phyloP scores from a whole-genome alignment of 2,113 vertebrate genomes.

The Gyps fulvus region DNA sequence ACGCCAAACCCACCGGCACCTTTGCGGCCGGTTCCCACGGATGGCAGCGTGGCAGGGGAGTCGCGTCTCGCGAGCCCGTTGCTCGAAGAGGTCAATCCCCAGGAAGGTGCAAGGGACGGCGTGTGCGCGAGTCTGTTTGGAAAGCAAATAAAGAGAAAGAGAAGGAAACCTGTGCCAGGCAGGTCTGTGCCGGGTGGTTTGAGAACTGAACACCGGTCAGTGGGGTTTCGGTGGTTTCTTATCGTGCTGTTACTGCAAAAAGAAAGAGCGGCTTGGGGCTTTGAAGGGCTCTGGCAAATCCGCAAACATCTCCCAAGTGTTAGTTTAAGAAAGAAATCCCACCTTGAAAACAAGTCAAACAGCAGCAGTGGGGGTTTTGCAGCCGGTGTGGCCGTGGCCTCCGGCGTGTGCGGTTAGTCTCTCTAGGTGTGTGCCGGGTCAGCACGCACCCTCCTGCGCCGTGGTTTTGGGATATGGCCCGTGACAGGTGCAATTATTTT shows the following conservation, averaged over 20 bases:
- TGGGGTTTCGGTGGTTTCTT: background rate
- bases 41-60: fast-evolving
- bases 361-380: background rate
- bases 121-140: background rate
- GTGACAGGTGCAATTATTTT: fast-evolving
- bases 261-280: fast-evolving
- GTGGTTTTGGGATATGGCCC: fast-evolving
- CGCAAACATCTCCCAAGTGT: fast-evolving
- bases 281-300: background rate
- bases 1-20: fast-evolving
- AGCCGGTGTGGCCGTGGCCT: background rate
- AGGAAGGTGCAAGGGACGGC: background rate
- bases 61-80: fast-evolving
- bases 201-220: fast-evolving
- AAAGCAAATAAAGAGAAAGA: background rate
- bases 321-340: background rate
- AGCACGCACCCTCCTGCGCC: background rate
- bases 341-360: fast-evolving
- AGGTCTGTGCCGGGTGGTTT: background rate
- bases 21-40: fast-evolving
- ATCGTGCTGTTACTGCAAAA: fast-evolving
- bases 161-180: background rate
- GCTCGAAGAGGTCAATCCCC: background rate
- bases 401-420: background rate
- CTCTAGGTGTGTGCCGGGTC: background rate